Base-by-base conservation (phyloP, 1,140 invertebrate species). In the Trissolcus basalis region DNA sequence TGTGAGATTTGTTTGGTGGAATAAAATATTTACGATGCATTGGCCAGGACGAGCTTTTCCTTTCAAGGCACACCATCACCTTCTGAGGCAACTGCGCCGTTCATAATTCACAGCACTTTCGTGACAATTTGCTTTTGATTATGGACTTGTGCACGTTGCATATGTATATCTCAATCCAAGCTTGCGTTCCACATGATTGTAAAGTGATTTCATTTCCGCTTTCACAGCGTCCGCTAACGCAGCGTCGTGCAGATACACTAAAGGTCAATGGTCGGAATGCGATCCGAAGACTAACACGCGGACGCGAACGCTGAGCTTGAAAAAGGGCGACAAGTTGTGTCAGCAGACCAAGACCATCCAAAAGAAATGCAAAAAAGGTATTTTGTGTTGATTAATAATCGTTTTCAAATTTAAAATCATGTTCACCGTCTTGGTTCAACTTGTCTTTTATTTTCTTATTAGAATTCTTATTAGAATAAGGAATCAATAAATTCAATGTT, bases 291-390 rank as follows among this genome's bases (percentile, higher is more conserved):
- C 92, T 44, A 96, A 96, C 84, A 92, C 92, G 75, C 91, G 95
- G 75, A 93, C 93, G 12, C 90, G 95, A 71, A 95, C 93, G 27
- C 88, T 96, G 68, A 96, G 92, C 36, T 89, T 96, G 75, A 96
- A 96, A 87, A 95, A 94, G 83, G 94, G 95, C 19, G 93, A 95
- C 82, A 91, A 90, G 43, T 90, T 89, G 49, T 96, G 95, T 86
- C 94, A 96, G 81, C 91, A 91, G 63, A 93, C 92, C 32, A 96
- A 95, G 88, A 94, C 91, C n/a, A 94, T 96, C 74, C 92, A 94
- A 84, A 96, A 96, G 89, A 96, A 96, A 80, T 96, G 95, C 90
- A 96, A 96, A 89, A 95, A 95, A 92, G 93, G 94, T 95, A 27
- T 27, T 27, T 27, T 27, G 19, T 27, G 19, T 27, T 27, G 19